A percentile compares a stretch with the other conserved stretches of the same genome.
These are phyloP conservation scores for Itoplectis maculator DNA, from an alignment of 2,888 invertebrate species.

Conservation along the genomic window DNA sequence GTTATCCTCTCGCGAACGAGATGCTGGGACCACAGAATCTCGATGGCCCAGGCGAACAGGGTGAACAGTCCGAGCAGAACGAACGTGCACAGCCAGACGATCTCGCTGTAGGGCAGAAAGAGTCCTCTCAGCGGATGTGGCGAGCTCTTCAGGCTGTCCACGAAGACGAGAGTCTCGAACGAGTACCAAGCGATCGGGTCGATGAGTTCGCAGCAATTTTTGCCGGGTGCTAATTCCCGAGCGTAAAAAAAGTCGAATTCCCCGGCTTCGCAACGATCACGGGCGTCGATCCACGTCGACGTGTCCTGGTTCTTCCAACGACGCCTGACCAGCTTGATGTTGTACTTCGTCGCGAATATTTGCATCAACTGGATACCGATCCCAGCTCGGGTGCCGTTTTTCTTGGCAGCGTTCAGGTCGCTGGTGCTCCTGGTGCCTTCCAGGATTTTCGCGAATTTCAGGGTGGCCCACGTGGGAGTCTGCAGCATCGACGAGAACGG, in stretches of 20 bases:
- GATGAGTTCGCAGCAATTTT: not conserved
- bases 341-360: not conserved
- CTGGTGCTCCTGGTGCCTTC: not conserved
- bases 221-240: not conserved
- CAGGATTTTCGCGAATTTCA: conserved; percentile 9
- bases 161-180: conserved; percentile 5
- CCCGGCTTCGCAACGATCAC: not conserved
- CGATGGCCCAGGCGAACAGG: conserved; percentile 16
- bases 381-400: not conserved
- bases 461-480: not conserved
- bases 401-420: not conserved
- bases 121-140: not conserved
- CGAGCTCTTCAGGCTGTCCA: not conserved
- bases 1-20: conserved; percentile 63
- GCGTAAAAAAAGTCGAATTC: conserved; percentile 36
- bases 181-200: conserved; percentile 4
- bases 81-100: conserved; percentile 59
- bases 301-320: not conserved
- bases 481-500: not conserved
- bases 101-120: conserved; percentile 57
- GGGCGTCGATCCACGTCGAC: conserved; percentile 7
- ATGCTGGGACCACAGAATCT: conserved; percentile 32
- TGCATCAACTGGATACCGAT: not conserved
- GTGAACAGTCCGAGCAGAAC: conserved; percentile 35
- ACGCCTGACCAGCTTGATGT: not conserved